These are phyloP conservation scores for Threskiornis aethiopicus DNA, from an alignment of 2,797 vertebrate genomes.

Conservation along the genomic window DNA sequence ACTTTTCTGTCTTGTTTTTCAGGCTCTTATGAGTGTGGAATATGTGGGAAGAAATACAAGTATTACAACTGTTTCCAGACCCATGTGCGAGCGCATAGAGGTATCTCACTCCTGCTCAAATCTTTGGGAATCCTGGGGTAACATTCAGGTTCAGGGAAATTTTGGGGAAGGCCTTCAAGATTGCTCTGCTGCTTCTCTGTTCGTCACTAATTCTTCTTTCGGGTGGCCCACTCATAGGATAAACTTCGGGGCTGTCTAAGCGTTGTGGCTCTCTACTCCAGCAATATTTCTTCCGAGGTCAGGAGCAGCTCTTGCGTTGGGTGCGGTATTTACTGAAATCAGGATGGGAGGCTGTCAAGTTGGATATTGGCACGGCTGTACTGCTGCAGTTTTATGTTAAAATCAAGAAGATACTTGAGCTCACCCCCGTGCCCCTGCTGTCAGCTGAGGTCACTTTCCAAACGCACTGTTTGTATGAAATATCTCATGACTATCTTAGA, in stretches of 20 bases:
- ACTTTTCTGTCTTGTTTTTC: conserved; percentile 66
- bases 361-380: background rate
- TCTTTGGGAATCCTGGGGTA: background rate
- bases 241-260: background rate
- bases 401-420: background rate
- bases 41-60: conserved; percentile 99
- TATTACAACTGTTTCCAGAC: conserved; percentile 99
- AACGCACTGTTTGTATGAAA: background rate
- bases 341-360: background rate
- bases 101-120: conserved; percentile 72
- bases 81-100: conserved; percentile 95
- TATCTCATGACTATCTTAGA: background rate
- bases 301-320: background rate
- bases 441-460: background rate
- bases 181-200: background rate
- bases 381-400: background rate
- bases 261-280: background rate
- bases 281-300: background rate
- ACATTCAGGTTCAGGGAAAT: background rate
- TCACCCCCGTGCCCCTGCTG: background rate
- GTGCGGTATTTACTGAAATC: background rate
- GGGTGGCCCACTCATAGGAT: background rate
- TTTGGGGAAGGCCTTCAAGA: background rate
- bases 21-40: conserved; percentile 96
- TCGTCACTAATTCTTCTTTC: background rate